Evolutionary conservation across 2,888 invertebrate species (phyloP).

Genomic region (Cephus nigrinus): DNA sequence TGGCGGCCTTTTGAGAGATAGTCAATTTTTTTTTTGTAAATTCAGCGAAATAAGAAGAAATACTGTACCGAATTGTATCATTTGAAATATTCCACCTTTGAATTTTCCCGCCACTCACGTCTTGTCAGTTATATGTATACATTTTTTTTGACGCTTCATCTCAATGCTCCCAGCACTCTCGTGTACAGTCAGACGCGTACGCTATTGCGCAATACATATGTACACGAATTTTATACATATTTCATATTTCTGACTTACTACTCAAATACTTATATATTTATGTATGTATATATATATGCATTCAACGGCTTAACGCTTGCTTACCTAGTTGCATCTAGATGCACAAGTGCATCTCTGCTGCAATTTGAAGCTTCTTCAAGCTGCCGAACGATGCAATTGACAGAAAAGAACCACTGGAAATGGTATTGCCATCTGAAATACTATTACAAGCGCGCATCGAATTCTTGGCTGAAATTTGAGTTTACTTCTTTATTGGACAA

Average conservation of each 20-base stretch:
- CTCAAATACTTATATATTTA: background rate
- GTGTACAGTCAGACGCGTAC: background rate
- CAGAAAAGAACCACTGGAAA: background rate
- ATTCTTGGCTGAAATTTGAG: background rate
- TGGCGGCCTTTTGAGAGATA: background rate
- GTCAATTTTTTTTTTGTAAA: background rate
- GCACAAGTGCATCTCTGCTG: background rate
- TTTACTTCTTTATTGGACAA: background rate
- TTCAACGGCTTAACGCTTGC: slow-evolving; percentile 9
- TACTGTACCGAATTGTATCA: background rate
- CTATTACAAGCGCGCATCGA: background rate
- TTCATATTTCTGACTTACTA: slow-evolving; percentile 28
- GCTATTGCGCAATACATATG: slow-evolving; percentile 30
- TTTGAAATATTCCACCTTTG: background rate
- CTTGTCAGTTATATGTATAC: background rate
- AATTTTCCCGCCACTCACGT: background rate
- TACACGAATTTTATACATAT: slow-evolving; percentile 38
- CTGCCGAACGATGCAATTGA: background rate
- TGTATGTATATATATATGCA: background rate
- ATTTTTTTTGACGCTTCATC: background rate
- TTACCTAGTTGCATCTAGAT: background rate
- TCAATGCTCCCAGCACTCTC: background rate
- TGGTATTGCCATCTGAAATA: background rate
- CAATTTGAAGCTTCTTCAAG: background rate
- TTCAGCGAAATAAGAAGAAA: background rate